phyloP scores from a whole-genome alignment of 1,140 invertebrate species.

The Phthorimaea operculella region DNA sequence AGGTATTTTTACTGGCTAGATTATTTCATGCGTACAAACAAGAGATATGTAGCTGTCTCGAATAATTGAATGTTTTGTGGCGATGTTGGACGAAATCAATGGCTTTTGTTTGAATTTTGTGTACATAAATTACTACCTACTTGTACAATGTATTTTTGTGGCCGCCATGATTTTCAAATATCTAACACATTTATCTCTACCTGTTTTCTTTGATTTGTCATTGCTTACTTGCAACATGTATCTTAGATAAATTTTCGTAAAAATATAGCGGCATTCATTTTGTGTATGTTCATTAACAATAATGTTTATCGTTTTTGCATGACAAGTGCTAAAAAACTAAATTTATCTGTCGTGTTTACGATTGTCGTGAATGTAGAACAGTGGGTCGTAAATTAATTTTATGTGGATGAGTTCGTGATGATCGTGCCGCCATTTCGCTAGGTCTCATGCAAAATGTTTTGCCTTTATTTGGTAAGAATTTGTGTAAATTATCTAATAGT shows the following conservation, averaged over 20 bases:
- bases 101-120: background rate
- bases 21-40: background rate
- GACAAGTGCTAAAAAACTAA: constrained; percentile 28
- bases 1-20: background rate
- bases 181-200: background rate
- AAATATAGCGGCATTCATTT: constrained; percentile 16
- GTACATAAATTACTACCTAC: background rate
- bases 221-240: background rate
- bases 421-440: too few relatives aligned
- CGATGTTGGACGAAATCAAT: background rate
- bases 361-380: constrained; percentile 1
- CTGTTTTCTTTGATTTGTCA: background rate
- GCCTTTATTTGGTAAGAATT: too few relatives aligned
- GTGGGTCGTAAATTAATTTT: too few relatives aligned
- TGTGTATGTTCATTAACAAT: constrained; percentile 25
- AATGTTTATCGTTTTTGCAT: constrained; percentile 29
- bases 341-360: constrained; percentile 9
- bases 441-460: too few relatives aligned
- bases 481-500: too few relatives aligned
- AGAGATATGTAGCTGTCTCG: background rate
- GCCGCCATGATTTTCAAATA: background rate
- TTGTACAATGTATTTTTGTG: background rate
- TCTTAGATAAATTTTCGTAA: constrained; percentile 1
- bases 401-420: too few relatives aligned
- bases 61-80: too few relatives aligned